These are phyloP conservation scores for Meteorus colon DNA, from an alignment of 2,888 invertebrate genomes.

Conservation along the genomic window DNA sequence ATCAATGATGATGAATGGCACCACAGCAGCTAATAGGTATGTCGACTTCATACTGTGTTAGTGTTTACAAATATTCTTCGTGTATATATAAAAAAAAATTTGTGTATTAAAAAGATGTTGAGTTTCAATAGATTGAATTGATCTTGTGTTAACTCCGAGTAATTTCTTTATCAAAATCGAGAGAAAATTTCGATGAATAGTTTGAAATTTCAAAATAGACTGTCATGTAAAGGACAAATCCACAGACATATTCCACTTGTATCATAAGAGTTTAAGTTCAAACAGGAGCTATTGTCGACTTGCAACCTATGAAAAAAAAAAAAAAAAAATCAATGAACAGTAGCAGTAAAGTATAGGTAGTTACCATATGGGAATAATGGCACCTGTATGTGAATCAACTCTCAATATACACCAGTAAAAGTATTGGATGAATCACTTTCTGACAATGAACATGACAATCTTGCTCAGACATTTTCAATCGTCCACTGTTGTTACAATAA, in stretches of 20 bases:
- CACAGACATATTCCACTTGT: constrained; percentile 21
- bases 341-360: constrained; percentile 19
- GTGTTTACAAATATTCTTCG: constrained; percentile 43
- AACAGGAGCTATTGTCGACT: constrained; percentile 36
- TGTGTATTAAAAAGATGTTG: constrained; percentile 1
- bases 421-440: constrained; percentile 31
- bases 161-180: background rate
- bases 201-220: constrained; percentile 41
- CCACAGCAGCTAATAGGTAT: constrained; percentile 65
- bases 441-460: constrained; percentile 8
- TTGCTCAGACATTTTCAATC: background rate
- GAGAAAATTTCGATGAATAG: constrained; percentile 37
- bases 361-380: constrained; percentile 27
- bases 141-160: constrained; percentile 17
- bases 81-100: background rate
- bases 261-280: constrained; percentile 22
- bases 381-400: constrained; percentile 32
- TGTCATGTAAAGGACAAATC: constrained; percentile 24
- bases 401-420: constrained; percentile 6
- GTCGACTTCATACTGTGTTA: constrained; percentile 65
- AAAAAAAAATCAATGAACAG: constrained; percentile 43
- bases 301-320: constrained; percentile 36
- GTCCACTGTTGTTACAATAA: background rate
- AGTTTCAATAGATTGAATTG: constrained; percentile 11
- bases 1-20: constrained; percentile 67